Evolutionary conservation across 2,797 vertebrate species (phyloP), one percentile per base, ranked within the genome.

Genomic region (Paratrypauchen microcephalus): DNA sequence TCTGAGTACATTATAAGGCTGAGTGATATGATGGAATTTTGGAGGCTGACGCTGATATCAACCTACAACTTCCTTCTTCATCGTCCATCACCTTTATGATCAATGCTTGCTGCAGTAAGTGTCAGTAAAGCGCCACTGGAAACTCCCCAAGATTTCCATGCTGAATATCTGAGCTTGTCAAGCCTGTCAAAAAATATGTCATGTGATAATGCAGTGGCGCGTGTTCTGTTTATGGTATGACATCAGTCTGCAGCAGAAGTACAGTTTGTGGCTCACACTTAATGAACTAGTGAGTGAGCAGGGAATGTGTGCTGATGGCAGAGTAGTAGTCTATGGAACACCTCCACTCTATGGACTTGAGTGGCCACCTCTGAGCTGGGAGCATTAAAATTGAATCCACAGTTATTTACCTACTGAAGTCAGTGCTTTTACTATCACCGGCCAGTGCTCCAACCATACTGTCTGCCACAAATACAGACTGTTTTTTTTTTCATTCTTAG

Each of bases 381-480:
- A 64, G 15, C 24, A n/a, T 28, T 30, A 50, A 30, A 65, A 65
- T 52, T 52, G 47, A 47, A 65, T 26, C 18, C 26, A 30, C 47
- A 50, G 62, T 65, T 65, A 65, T 65, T 65, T 65, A 52, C 63
- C 45, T 19, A 75, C 26, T 28, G 62, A 64, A 47, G 7, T 73
- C 52, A 28, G 66, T 78, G 26, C 76, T 70, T 52, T 66, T 36
- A 50, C 41, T 54, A 52, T 54, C 54, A 57, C 66, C 23, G 32
- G 55, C 52, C 59, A 65, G 64, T 74, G 65, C 48, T 79, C 61
- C 47, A 68, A 72, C 23, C 62, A 64, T 59, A 58, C 52, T 63
- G 68, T 71, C 66, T 73, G 69, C 76, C 65, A 18, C 36, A 21
- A 79, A 81, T 77, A 82, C 65, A 77, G 72, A 76, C 68, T 39